Evolutionary conservation across 1,140 invertebrate genomes (phyloP), one percentile per base, ranked within the genome.

Genomic region (Euura saliciscinereae): DNA sequence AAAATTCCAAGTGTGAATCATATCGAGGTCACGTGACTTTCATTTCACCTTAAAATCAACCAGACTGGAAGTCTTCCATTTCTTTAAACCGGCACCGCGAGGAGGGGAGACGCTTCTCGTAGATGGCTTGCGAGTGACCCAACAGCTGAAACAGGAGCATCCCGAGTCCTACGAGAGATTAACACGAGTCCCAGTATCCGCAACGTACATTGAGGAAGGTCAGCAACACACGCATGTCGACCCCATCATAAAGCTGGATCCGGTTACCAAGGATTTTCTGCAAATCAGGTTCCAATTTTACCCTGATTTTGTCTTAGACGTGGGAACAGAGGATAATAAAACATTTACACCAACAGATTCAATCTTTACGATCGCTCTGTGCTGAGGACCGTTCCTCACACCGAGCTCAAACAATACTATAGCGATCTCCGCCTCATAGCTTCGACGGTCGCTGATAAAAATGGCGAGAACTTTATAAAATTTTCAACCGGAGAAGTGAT

Each of bases 101-200:
- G 93, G 93, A 0, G 93, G 94, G 0, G 89, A 94, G 71, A 94
- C 90, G 2, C 82, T 93, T 44, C 83, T 94, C 8, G 90, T 92
- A 0, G 94, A 95, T 78, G 93, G 93, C 0, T 91, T 94, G 78
- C 85, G 90, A 72, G 91, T 89, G 13, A 93, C 92, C 1, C 78
- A 86, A n/a, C 82, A 88, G 70, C 80, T 95, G 28, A 88, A 85
- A 64, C 74, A 84, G 42, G 79, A 86, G 2, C 77, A 86, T 80
- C 89, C 89, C 4, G 79, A 88, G 2, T 87, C 88, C 59, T 94
- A 90, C 76, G 78, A 91, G 4, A 80, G 90, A 28, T 84, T 95
- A 4, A 87, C 85, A 0, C 87, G 78, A 3, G 89, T 88, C 43
- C 79, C 86, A 3, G 81, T 94, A 43, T 89, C 91, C 65, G 91